Evolutionary conservation across 2,888 invertebrate genomes (phyloP), one percentile per base, ranked within the genome.

Genomic region (Hirtodrosophila duncani): DNA sequence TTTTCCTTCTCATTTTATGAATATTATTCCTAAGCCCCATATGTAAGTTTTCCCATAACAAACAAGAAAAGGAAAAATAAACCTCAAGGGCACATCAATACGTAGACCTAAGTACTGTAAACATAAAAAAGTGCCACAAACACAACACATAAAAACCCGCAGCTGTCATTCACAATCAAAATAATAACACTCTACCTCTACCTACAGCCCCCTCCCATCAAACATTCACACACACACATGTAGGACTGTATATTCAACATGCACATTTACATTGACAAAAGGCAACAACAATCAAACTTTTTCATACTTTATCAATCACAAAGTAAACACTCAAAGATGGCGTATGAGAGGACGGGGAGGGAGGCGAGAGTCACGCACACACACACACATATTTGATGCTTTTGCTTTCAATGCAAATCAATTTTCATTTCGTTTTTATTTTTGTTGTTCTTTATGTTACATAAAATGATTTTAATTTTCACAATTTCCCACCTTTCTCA

Each of bases 291-390:
- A 59, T 65, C 69, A 69, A 67, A 69, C 57, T 63, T 60, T 56
- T 62, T 33, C 46, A 11, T 67, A 67, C 70, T 72, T 79, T 79
- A 79, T 79, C 80, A 72, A 72, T 72, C 72, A 75, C 57, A 79
- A 77, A 79, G 71, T 71, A 75, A 77, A 80, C 77, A 80, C 55
- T 57, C 58, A 46, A 70, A 46, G 60, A 23, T 36, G 59, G 45
- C 43, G 42, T 33, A 13, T 30, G 41, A 23, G 9, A 8, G 33
- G 21, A 5, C 8, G n/a, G 2, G 9, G 11, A 13, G 6, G 13
- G n/a, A 5, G 33, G 17, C 23, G 7, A 4, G 45, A 29, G 16
- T 29, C 13, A 20, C 37, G 59, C 34, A 37, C 34, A 57, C 52
- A 52, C 51, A 30, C 34, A 42, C 57, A 29, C 52, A 57, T 62